These are phyloP conservation scores for Crocodylus rhombifer DNA, from an alignment of 2,797 vertebrate species.

Conservation along the genomic window DNA sequence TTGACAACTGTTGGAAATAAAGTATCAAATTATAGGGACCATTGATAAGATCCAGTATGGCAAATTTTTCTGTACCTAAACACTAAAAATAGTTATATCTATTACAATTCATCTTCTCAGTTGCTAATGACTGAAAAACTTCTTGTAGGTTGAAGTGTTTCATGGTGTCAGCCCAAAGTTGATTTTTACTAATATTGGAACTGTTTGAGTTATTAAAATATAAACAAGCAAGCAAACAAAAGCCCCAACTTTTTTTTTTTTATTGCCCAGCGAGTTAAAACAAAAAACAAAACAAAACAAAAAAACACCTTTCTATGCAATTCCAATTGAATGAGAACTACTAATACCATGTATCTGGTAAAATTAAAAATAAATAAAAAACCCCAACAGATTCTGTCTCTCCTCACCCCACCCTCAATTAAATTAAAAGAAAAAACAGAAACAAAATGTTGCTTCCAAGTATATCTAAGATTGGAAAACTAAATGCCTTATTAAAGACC, in stretches of 20 bases:
- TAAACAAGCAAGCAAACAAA: neutral
- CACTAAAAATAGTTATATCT: neutral
- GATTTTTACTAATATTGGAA: neutral
- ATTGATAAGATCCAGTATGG: neutral
- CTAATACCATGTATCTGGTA: too few species aligned
- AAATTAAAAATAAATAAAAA: neutral
- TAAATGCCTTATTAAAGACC: rapidly evolving
- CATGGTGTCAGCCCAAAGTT: neutral
- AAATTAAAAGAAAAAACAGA: neutral
- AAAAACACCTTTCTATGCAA: neutral
- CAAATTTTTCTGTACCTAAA: neutral
- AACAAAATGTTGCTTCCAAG: neutral
- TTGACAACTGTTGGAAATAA: neutral
- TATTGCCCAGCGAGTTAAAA: neutral
- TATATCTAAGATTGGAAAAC: neutral
- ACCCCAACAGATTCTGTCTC: neutral
- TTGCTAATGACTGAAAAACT: neutral
- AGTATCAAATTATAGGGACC: neutral
- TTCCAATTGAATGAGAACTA: neutral
- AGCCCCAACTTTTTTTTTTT: neutral
- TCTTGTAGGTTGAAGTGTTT: neutral
- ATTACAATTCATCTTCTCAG: neutral
- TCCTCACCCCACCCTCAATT: neutral
- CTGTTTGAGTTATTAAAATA: neutral
- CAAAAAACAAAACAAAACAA: neutral